Conservation (phyloP, 2,113 vertebrate genomes). For the Donacobius atricapilla region DNA sequence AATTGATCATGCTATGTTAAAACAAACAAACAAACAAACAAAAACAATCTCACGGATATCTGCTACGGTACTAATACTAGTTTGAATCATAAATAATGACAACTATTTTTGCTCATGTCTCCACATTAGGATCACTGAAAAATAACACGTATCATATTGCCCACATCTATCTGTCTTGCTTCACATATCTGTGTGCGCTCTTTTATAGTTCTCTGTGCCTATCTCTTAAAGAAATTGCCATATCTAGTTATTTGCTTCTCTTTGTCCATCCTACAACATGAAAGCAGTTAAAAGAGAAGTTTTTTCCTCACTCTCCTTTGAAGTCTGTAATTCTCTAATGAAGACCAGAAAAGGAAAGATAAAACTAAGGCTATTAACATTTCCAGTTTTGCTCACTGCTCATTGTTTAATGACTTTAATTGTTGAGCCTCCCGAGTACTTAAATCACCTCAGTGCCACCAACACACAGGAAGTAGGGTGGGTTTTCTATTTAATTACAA, state of each 20-base stretch:
- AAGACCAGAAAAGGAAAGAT: conserved; percentile 50
- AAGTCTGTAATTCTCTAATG: conserved; percentile 48
- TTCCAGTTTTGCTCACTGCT: conserved; percentile 42
- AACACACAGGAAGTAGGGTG: conserved; percentile 60
- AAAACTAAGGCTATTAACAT: conserved; percentile 52
- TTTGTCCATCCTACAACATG: conserved; percentile 20
- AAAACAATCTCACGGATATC: not conserved
- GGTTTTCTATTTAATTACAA: conserved; percentile 44
- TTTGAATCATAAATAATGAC: not conserved
- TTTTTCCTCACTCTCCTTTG: not conserved
- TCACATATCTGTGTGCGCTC: not conserved
- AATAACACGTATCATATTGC: not conserved
- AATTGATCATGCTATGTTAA: not conserved
- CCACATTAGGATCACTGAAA: not conserved
- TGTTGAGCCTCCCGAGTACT: conserved; percentile 27
- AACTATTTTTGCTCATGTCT: not conserved
- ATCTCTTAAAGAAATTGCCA: not conserved
- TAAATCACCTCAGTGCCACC: conserved; percentile 57
- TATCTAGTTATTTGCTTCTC: conserved; percentile 11
- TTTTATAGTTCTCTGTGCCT: not conserved
- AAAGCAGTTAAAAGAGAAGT: conserved; percentile 31
- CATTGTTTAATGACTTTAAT: conserved; percentile 51
- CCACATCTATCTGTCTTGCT: not conserved
- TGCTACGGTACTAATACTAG: not conserved
- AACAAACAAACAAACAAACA: no score